Evolutionary conservation across 2,888 invertebrate species (phyloP).

Genomic region (Perizoma affinitatum): DNA sequence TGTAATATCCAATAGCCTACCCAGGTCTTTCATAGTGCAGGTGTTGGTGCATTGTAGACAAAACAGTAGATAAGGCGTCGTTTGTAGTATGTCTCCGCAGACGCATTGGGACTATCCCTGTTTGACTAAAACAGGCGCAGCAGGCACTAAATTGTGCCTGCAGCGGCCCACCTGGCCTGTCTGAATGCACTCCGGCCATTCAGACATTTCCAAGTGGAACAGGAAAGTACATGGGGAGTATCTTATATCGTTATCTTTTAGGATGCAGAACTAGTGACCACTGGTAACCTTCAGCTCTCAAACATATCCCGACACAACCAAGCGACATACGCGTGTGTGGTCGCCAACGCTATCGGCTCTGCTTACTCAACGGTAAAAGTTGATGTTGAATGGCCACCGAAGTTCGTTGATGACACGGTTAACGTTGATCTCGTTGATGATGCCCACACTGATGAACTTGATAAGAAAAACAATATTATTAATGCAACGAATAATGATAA

Average conservation of each 20-base stretch:
- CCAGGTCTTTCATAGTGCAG: too few relatives aligned
- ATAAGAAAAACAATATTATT: neutral
- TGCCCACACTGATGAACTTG: neutral
- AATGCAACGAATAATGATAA: neutral
- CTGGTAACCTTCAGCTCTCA: conserved; percentile 48
- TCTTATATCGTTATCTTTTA: conserved; percentile 39
- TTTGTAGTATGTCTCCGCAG: too few relatives aligned
- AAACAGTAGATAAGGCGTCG: too few relatives aligned
- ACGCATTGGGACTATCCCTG: too few relatives aligned
- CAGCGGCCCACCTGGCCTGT: too few relatives aligned
- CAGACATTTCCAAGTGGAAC: too few relatives aligned
- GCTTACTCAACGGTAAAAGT: conserved; percentile 78
- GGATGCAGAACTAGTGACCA: conserved; percentile 63
- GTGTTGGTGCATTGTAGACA: too few relatives aligned
- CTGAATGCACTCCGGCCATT: too few relatives aligned
- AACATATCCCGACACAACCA: conserved; percentile 71
- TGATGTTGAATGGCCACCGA: conserved; percentile 80
- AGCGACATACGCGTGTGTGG: conserved; percentile 84
- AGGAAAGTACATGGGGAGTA: too few relatives aligned
- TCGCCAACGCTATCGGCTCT: conserved; percentile 84
- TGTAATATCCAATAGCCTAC: too few relatives aligned
- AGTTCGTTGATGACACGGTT: conserved; percentile 39
- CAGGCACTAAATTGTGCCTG: too few relatives aligned
- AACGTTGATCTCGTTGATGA: neutral
- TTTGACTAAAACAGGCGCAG: too few relatives aligned